Base-by-base conservation (phyloP, 2,113 vertebrate genomes). In the Lophius piscatorius region DNA sequence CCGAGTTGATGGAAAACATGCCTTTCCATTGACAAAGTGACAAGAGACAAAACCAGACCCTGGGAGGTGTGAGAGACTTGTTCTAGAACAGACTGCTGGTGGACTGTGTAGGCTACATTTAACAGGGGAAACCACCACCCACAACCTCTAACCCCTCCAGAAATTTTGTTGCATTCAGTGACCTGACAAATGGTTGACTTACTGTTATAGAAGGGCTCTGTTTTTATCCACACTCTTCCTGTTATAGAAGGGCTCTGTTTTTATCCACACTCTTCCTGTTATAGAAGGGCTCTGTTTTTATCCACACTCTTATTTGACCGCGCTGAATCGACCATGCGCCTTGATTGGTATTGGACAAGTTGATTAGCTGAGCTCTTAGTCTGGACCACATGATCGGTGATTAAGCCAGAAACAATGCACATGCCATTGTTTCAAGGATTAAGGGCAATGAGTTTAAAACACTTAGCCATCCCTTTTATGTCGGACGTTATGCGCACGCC, bases 391-490 rank as follows among this genome's bases (percentile, higher is more conserved):
- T 76, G 77, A 63, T 65, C 26, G 0, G 50, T 68, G 54, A 59
- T 76, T 22, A 41, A 63, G 66, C 23, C 45, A 42, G 36, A 40
- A 76, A 57, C 38, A 35, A 54, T 71, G 61, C 23, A 46, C 67
- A 44, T 63, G 63, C 50, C 70, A 47, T 82, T 82, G 67, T 76
- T 70, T 31, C 5, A 42, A 41, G 68, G 63, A 78, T 77, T 68
- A 75, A 54, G 76, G 67, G 20, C 54, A 74, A 1, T 5, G 21
- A 41, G 58, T 68, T 66, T 33, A 45, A 45, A 68, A 41, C 46
- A 49, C 16, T 63, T 41, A 63, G 17, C 36, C 10, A 34, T 4
- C 12, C 22, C 17, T 8, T 57, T 35, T 24, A 55, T 49, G 67
- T 63, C 34, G 10, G 26, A 55, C 33, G 14, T 49, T 29, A 28